These are phyloP conservation scores for Cossypha dichroa DNA, from an alignment of 2,797 vertebrate genomes.

Conservation along the genomic window DNA sequence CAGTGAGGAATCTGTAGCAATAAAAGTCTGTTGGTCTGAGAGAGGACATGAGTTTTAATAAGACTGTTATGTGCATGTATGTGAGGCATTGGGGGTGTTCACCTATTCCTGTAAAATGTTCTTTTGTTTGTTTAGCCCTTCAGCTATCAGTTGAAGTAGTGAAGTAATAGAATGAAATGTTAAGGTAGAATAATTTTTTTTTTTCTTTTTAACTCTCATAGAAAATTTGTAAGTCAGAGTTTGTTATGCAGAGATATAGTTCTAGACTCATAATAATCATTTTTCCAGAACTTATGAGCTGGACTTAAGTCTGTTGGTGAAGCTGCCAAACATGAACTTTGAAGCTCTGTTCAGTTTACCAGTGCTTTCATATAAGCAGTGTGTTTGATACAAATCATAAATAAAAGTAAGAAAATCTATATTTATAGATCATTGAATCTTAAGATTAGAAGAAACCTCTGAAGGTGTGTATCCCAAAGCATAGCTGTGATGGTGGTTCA, in stretches of 20 bases:
- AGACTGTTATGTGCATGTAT: not conserved
- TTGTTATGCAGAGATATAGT: not conserved
- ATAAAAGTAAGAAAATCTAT: not conserved
- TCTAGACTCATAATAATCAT: not conserved
- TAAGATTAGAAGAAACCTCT: not conserved
- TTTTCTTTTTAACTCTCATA: not conserved
- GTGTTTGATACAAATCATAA: not conserved
- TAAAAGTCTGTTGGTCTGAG: not conserved
- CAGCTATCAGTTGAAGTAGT: not conserved
- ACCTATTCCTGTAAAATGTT: not conserved
- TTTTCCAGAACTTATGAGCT: not conserved
- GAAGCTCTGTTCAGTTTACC: not conserved
- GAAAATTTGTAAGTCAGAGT: not conserved
- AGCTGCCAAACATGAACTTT: not conserved
- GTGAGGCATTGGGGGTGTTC: not conserved
- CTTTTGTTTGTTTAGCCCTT: not conserved
- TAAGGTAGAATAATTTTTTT: not conserved
- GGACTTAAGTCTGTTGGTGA: not conserved
- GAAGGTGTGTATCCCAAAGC: not conserved
- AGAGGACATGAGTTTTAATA: not conserved
- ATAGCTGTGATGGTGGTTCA: not conserved
- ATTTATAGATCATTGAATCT: not conserved
- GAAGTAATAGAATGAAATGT: not conserved
- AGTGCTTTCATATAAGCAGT: not conserved
- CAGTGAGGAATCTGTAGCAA: not conserved